Evolutionary conservation across 2,113 vertebrate species (phyloP).

Genomic region (Peromyscus maniculatus): DNA sequence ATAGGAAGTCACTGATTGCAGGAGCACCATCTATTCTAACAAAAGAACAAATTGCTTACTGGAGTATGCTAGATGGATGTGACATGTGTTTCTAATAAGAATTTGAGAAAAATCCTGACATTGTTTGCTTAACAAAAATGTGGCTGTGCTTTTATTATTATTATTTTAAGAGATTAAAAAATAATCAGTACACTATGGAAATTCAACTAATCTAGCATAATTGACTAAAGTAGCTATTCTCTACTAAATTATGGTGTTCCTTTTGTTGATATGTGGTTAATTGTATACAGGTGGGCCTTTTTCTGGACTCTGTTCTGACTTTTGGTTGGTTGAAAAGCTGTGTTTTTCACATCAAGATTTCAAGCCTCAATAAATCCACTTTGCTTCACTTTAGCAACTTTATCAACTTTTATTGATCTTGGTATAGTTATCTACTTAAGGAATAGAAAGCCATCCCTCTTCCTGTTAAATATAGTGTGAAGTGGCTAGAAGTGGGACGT

Average conservation of each 20-base stretch:
- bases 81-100: no score
- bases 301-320: background rate
- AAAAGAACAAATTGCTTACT: no score
- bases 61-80: no score
- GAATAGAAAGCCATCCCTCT: background rate
- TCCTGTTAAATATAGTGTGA: background rate
- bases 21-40: no score
- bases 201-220: background rate
- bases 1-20: no score
- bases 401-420: background rate
- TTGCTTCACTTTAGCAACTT: background rate
- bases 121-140: no score
- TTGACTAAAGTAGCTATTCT: background rate
- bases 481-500: background rate
- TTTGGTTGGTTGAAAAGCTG: background rate
- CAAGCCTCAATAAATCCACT: background rate
- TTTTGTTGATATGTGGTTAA: background rate
- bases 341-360: background rate
- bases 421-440: background rate
- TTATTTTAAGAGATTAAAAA: no score
- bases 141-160: no score
- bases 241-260: background rate
- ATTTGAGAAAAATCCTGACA: no score
- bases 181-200: background rate
- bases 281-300: background rate